Conservation (phyloP, 2,113 vertebrate genomes). For the Lophotis ruficrista region DNA sequence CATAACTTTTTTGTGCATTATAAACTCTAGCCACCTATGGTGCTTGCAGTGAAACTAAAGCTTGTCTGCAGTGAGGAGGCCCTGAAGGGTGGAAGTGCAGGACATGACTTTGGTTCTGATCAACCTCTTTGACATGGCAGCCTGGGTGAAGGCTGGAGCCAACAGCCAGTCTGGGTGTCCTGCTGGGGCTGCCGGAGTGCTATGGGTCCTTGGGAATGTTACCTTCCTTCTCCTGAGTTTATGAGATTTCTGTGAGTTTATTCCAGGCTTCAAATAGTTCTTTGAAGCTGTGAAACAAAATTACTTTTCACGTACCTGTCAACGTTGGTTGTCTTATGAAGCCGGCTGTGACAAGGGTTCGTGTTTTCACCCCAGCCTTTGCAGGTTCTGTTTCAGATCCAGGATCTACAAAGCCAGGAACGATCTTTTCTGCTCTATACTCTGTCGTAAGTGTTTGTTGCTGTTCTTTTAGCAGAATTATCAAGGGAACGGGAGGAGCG, state of each 20-base stretch:
- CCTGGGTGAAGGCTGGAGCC: background rate
- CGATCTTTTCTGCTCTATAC: background rate
- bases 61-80: background rate
- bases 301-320: background rate
- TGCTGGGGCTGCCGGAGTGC: rapidly evolving
- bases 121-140: background rate
- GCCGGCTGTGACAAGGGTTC: background rate
- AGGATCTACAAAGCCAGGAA: background rate
- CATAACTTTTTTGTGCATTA: background rate
- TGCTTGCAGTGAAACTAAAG: background rate
- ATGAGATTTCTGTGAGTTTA: background rate
- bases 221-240: background rate
- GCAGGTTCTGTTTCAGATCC: background rate
- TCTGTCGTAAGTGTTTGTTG: background rate
- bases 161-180: background rate
- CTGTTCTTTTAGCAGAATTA: background rate
- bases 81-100: background rate
- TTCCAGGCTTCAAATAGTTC: background rate
- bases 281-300: background rate
- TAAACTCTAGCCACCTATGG: rapidly evolving
- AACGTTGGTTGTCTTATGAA: background rate
- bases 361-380: background rate
- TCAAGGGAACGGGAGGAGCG: background rate
- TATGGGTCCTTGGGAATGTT: no score
- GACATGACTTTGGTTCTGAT: background rate